Conservation (phyloP, 2,888 invertebrate species). For the Drosophila flavopinicola region DNA sequence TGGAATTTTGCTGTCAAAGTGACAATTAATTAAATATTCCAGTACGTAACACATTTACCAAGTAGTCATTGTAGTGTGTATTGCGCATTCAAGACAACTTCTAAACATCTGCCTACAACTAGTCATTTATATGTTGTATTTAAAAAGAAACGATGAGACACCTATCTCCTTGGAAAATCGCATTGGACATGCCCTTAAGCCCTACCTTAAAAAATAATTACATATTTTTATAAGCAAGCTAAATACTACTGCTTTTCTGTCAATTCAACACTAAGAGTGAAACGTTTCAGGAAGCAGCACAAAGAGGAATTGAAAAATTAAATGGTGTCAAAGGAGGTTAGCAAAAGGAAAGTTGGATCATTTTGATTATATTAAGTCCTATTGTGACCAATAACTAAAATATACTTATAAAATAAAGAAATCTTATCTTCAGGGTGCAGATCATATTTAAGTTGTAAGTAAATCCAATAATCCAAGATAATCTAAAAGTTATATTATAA, state of each 20-base stretch:
- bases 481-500: too few species aligned
- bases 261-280: too few species aligned
- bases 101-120: background rate
- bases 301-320: too few species aligned
- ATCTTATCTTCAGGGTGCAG: too few species aligned
- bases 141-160: background rate
- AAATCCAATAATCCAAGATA: too few species aligned
- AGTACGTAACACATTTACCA: conserved; percentile 2
- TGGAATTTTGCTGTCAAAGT: conserved; percentile 9
- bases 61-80: conserved; percentile 18
- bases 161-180: background rate
- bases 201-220: background rate
- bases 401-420: too few species aligned
- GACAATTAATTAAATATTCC: conserved; percentile 16
- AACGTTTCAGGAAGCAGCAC: too few species aligned
- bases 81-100: background rate
- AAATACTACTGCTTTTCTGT: background rate
- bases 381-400: too few species aligned
- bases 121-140: background rate
- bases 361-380: too few species aligned
- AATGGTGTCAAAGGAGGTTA: too few species aligned
- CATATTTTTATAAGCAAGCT: background rate
- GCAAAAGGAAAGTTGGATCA: too few species aligned
- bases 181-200: background rate
- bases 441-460: too few species aligned